phyloP scores from a whole-genome alignment of 2,797 vertebrate genomes.

The Aselliscus stoliczkanus region DNA sequence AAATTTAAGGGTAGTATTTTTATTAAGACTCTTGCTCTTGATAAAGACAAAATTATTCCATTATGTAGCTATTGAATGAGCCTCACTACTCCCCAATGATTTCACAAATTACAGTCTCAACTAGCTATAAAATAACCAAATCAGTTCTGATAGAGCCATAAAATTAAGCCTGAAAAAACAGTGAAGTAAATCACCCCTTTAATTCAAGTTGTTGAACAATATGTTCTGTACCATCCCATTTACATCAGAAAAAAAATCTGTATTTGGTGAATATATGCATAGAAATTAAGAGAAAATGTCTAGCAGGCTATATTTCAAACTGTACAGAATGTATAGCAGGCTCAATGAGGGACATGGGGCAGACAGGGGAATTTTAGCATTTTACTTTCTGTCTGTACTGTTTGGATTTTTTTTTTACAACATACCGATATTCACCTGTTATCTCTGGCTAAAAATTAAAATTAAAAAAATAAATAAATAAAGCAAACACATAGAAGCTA shows the following conservation, averaged over 20 bases:
- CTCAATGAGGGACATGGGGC: background rate
- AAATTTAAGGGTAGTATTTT: conserved; percentile 35
- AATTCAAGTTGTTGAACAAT: conserved; percentile 53
- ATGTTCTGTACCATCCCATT: conserved; percentile 19
- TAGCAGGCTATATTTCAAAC: background rate
- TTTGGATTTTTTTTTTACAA: conserved; percentile 9
- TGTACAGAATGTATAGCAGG: background rate
- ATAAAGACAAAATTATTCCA: conserved; percentile 51
- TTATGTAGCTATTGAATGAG: conserved; percentile 42
- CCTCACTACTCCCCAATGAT: conserved; percentile 34
- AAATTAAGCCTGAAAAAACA: conserved; percentile 63
- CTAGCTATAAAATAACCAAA: conserved; percentile 67
- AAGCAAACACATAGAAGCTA: background rate
- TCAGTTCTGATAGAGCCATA: conserved; percentile 60
- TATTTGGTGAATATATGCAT: background rate
- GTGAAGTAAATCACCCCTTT: conserved; percentile 53
- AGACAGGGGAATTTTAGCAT: background rate
- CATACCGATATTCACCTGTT: background rate
- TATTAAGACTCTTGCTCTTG: conserved; percentile 41
- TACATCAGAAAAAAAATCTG: conserved; percentile 1
- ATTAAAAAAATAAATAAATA: conserved; percentile 1
- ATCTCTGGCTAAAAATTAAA: background rate
- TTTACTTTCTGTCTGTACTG: background rate
- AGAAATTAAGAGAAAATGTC: background rate
- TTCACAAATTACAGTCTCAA: conserved; percentile 58